Percentiles rank a stretch among this genome's conserved stretches.
These are phyloP conservation scores for Panthera tigris DNA, from an alignment of 2,113 vertebrate genomes.

Conservation along the genomic window DNA sequence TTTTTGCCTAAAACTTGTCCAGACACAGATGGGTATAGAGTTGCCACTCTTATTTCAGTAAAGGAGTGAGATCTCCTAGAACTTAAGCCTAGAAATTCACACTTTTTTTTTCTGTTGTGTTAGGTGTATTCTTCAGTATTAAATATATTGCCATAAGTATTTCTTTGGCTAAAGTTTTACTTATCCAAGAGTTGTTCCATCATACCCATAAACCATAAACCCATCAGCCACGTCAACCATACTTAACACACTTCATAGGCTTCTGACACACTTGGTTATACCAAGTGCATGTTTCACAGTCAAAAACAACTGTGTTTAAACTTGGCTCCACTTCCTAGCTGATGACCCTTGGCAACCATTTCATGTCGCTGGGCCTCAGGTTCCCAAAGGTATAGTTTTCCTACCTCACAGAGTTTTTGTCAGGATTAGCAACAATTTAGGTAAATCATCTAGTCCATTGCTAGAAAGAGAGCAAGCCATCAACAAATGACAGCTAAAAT, in stretches of 20 bases:
- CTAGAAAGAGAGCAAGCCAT: background rate
- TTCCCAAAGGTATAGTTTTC: background rate
- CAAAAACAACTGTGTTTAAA: background rate
- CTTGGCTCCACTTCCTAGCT: background rate
- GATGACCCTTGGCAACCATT: background rate
- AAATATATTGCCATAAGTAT: conserved; percentile 23
- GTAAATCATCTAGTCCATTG: background rate
- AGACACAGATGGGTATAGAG: background rate
- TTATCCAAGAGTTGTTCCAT: conserved; percentile 32
- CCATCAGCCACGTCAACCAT: background rate
- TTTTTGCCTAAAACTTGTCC: conserved; percentile 10
- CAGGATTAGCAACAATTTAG: background rate
- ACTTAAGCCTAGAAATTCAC: background rate
- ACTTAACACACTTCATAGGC: background rate
- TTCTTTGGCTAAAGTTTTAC: conserved; percentile 53
- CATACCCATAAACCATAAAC: conserved; percentile 21
- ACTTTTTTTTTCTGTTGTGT: background rate
- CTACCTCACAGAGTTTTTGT: background rate
- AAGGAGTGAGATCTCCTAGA: background rate
- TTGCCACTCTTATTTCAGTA: background rate
- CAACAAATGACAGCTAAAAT: background rate
- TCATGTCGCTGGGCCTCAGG: background rate
- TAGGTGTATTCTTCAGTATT: conserved; percentile 17
- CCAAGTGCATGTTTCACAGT: background rate
- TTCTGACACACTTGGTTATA: background rate